These are phyloP conservation scores for Elgaria multicarinata DNA, from an alignment of 2,113 vertebrate species.

Conservation along the genomic window DNA sequence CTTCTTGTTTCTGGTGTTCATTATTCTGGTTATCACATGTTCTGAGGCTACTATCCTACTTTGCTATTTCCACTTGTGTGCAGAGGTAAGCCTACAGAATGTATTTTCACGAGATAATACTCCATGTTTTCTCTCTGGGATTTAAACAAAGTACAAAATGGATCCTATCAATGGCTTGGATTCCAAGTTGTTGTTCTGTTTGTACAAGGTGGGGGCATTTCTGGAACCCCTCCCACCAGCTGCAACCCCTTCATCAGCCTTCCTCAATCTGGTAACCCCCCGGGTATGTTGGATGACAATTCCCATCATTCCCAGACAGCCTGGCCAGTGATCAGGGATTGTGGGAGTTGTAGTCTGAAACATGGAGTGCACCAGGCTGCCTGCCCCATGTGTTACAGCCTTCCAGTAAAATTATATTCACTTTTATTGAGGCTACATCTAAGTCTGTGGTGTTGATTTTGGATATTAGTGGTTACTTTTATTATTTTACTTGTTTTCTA, in stretches of 20 bases:
- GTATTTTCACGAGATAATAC: neutral
- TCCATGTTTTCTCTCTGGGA: neutral
- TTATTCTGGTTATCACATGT: slow-evolving; percentile 98
- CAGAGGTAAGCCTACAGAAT: slow-evolving; percentile 84
- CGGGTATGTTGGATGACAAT: neutral
- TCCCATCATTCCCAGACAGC: too few species aligned
- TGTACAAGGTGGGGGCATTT: neutral
- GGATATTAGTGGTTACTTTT: neutral
- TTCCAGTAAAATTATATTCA: too few species aligned
- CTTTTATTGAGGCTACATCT: too few species aligned
- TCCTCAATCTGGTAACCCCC: neutral
- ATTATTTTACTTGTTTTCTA: neutral
- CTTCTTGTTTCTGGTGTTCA: slow-evolving; percentile 98
- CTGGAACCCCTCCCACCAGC: neutral
- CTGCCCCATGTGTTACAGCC: too few species aligned
- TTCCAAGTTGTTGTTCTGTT: neutral
- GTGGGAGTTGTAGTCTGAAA: too few species aligned
- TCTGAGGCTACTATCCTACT: slow-evolving; percentile 98
- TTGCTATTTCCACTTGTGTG: slow-evolving; percentile 98
- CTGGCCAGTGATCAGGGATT: too few species aligned
- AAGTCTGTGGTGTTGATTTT: too few species aligned
- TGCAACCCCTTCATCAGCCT: neutral
- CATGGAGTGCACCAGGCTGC: too few species aligned
- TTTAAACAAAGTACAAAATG: neutral
- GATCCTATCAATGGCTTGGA: neutral